Evolutionary conservation across 2,888 invertebrate species (phyloP).

Genomic region (Macropis europaea): DNA sequence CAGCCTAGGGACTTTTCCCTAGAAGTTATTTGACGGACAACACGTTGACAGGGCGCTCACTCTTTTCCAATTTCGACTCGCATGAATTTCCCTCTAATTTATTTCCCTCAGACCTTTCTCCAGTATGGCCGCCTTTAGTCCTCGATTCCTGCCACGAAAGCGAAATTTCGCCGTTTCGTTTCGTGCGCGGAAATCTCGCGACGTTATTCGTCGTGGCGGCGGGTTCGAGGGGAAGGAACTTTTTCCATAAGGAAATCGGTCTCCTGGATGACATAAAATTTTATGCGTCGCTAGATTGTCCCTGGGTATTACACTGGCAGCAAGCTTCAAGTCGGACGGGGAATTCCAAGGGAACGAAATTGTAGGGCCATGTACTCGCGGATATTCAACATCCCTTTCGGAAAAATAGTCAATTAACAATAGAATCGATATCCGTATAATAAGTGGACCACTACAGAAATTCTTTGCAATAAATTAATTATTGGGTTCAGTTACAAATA

Average conservation of each 20-base stretch:
- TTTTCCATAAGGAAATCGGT: slow-evolving; percentile 39
- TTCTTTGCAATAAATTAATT: slow-evolving; percentile 25
- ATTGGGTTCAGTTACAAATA: too few species aligned
- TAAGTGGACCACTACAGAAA: slow-evolving; percentile 29
- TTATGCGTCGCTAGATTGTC: slow-evolving; percentile 49
- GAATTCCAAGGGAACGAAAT: slow-evolving; percentile 4
- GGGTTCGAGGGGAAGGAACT: slow-evolving; percentile 7
- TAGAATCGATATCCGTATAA: slow-evolving; percentile 6
- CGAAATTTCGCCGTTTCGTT: slow-evolving; percentile 34
- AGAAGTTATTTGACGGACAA: too few species aligned
- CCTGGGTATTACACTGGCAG: slow-evolving; percentile 6
- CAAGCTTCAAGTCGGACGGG: neutral
- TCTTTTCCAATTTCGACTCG: neutral
- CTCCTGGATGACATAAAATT: slow-evolving; percentile 56
- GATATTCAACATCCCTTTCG: slow-evolving; percentile 8
- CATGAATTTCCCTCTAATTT: neutral
- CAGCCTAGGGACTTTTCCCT: too few species aligned
- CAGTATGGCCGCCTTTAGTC: neutral
- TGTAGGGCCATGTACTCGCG: neutral
- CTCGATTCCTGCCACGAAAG: slow-evolving; percentile 7
- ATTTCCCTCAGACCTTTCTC: neutral
- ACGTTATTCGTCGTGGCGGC: slow-evolving; percentile 13
- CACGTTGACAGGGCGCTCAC: neutral
- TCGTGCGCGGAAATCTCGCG: slow-evolving; percentile 42
- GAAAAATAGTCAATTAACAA: slow-evolving; percentile 38